Evolutionary conservation across 1,140 invertebrate genomes (phyloP).

Genomic region (silkworm (Bombyx mori)): DNA sequence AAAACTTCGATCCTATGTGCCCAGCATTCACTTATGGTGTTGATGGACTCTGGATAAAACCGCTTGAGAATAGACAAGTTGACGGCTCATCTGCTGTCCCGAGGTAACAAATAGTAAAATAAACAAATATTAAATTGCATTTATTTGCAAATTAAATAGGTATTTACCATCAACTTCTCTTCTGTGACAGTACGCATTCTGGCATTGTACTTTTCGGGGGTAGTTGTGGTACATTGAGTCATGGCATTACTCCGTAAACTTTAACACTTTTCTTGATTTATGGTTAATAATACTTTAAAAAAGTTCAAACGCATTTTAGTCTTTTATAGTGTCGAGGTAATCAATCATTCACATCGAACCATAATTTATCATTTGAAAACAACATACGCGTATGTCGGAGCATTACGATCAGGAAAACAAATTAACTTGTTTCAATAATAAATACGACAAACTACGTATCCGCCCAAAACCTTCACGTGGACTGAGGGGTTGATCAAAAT

Average conservation of each 20-base stretch:
- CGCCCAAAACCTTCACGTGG: constrained; percentile 35
- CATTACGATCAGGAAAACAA: background rate
- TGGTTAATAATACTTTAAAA: constrained; percentile 1
- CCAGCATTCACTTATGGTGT: too few relatives aligned
- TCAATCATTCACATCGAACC: constrained; percentile 1
- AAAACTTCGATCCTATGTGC: too few relatives aligned
- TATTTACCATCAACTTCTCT: constrained; percentile 59
- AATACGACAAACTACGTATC: constrained; percentile 17
- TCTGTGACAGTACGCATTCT: constrained; percentile 48
- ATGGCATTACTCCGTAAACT: constrained; percentile 27
- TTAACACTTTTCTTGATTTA: background rate
- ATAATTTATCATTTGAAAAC: background rate
- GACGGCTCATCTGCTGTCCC: too few relatives aligned
- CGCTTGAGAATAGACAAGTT: too few relatives aligned
- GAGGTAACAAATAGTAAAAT: background rate
- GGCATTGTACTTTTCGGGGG: constrained; percentile 43
- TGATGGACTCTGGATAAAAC: too few relatives aligned
- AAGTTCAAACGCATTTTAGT: too few relatives aligned
- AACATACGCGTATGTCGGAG: background rate
- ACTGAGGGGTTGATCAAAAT: constrained; percentile 49
- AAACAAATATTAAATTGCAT: background rate
- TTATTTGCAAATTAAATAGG: constrained; percentile 1
- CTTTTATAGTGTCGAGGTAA: background rate
- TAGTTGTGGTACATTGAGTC: constrained; percentile 49
- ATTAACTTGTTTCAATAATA: background rate